phyloP scores from a whole-genome alignment of 2,888 invertebrate genomes.

The Callyntrura guangdongensis region DNA sequence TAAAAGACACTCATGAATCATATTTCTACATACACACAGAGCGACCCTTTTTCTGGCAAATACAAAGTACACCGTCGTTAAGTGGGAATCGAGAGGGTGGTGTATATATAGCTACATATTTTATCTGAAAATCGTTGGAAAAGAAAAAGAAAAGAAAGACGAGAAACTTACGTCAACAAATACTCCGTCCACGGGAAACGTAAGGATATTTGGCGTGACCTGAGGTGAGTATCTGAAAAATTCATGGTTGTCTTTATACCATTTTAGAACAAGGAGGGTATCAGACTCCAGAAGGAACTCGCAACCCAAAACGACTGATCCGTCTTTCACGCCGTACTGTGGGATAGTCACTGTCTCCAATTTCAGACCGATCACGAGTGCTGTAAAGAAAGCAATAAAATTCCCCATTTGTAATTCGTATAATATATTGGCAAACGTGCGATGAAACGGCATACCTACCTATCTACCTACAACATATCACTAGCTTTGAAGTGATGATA shows the following conservation, averaged over 20 bases:
- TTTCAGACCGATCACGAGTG: constrained; percentile 80
- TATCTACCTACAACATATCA: not conserved
- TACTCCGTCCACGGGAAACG: constrained; percentile 81
- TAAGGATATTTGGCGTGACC: constrained; percentile 63
- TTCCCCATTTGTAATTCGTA: constrained; percentile 71
- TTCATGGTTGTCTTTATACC: constrained; percentile 83
- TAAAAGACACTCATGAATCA: constrained; percentile 77
- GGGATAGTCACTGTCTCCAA: constrained; percentile 78
- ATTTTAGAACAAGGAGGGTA: constrained; percentile 82
- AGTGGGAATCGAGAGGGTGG: constrained; percentile 13
- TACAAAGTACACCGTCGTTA: not conserved
- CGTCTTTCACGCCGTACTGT: constrained; percentile 80
- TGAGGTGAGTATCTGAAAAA: constrained; percentile 81
- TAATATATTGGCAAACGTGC: constrained; percentile 1
- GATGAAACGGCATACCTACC: not conserved
- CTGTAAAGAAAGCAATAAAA: constrained; percentile 78
- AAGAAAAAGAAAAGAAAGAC: constrained; percentile 8
- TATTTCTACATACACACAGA: constrained; percentile 62
- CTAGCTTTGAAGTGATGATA: not conserved
- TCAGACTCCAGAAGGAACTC: constrained; percentile 82
- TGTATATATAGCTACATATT: constrained; percentile 9
- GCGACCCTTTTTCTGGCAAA: constrained; percentile 6
- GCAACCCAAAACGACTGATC: constrained; percentile 79
- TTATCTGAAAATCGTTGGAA: constrained; percentile 40
- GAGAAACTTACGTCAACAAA: constrained; percentile 83